These are phyloP conservation scores for Nephrotoma flavescens DNA, from an alignment of 2,888 invertebrate genomes.

Conservation along the genomic window DNA sequence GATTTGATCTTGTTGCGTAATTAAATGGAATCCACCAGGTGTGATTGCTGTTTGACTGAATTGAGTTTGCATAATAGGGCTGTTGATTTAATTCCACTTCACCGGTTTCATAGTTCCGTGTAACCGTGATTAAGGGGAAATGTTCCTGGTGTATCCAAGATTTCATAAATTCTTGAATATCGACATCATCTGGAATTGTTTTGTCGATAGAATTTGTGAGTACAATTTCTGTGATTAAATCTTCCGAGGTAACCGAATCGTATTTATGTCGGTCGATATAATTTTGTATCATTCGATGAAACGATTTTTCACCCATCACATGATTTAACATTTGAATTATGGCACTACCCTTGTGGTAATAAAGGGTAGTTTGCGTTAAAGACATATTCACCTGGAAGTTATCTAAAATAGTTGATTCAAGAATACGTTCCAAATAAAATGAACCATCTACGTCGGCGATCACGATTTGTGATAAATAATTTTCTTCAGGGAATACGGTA, in stretches of 20 bases:
- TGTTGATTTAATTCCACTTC: neutral
- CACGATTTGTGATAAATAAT: neutral
- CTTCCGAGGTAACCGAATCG: neutral
- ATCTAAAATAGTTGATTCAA: neutral
- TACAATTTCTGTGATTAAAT: neutral
- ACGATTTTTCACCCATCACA: neutral
- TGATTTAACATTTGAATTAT: neutral
- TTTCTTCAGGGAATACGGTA: neutral
- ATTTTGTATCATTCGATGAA: neutral
- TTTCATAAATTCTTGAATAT: neutral
- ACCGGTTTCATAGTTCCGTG: neutral
- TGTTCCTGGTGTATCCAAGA: neutral
- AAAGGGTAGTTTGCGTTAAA: neutral
- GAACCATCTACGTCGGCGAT: neutral
- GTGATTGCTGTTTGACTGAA: neutral
- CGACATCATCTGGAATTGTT: neutral
- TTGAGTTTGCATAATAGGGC: neutral
- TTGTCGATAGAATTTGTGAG: neutral
- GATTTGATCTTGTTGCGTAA: neutral
- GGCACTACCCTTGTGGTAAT: neutral
- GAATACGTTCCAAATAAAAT: neutral
- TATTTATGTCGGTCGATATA: neutral
- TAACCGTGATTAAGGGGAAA: neutral
- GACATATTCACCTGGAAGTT: neutral
- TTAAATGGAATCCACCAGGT: neutral